Conservation (phyloP, 2,888 invertebrate genomes). For the Saturnia japonica region DNA sequence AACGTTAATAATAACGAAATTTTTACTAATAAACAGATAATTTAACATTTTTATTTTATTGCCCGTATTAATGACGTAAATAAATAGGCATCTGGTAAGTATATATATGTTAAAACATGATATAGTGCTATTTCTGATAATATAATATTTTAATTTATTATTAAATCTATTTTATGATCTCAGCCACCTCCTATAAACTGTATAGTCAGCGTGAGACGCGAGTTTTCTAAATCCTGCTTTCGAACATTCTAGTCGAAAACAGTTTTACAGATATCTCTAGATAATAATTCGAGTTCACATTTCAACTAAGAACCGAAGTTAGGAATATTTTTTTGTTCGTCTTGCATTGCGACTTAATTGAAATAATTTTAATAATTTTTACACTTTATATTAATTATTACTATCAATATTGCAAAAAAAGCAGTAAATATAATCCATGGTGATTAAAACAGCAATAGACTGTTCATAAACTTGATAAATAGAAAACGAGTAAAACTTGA, state of each 20-base stretch:
- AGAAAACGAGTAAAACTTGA: not conserved
- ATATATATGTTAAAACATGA: slow-evolving; percentile 34
- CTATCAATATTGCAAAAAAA: no score
- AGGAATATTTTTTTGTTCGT: not conserved
- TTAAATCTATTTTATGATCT: slow-evolving; percentile 26
- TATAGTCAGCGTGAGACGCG: not conserved
- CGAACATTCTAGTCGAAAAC: not conserved
- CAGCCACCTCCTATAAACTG: not conserved
- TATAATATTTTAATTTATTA: slow-evolving; percentile 31
- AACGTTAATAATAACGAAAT: slow-evolving; percentile 35
- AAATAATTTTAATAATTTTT: not conserved
- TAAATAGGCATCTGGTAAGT: slow-evolving; percentile 44
- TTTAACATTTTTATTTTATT: slow-evolving; percentile 15
- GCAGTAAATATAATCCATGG: not conserved
- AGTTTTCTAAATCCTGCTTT: not conserved
- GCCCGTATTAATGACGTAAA: slow-evolving; percentile 12
- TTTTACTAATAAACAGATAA: slow-evolving; percentile 31
- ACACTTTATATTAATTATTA: not conserved
- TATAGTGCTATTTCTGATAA: slow-evolving; percentile 22
- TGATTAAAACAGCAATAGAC: slow-evolving; percentile 2
- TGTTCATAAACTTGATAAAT: not conserved
- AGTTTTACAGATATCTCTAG: not conserved
- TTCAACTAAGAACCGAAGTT: not conserved
- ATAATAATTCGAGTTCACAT: not conserved
- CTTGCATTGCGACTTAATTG: not conserved